These are phyloP conservation scores for Mesocricetus auratus DNA, from an alignment of 2,113 vertebrate species.

Conservation along the genomic window DNA sequence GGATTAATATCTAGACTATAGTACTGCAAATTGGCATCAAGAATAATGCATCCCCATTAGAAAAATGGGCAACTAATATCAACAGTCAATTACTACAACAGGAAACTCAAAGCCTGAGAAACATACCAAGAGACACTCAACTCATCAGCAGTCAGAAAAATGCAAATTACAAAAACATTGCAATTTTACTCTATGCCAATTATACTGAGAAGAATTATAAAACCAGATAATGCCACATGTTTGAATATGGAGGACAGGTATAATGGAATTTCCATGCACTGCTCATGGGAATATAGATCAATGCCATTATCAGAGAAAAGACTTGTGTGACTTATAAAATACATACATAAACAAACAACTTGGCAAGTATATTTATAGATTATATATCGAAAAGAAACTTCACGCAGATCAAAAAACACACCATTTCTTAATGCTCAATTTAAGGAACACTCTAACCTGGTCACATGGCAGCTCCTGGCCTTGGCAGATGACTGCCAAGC, in stretches of 20 bases:
- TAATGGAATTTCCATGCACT: not conserved
- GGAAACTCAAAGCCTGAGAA: constrained; percentile 58
- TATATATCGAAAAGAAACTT: not conserved
- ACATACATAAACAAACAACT: not conserved
- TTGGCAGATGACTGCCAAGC: not conserved
- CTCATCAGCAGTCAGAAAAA: constrained; percentile 66
- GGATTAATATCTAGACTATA: constrained; percentile 44
- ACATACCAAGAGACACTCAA: constrained; percentile 55
- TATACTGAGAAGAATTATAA: constrained; percentile 53
- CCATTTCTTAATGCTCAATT: not conserved
- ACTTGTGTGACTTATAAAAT: not conserved
- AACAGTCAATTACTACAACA: constrained; percentile 57
- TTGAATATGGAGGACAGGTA: not conserved
- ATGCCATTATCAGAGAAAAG: not conserved
- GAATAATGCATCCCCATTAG: constrained; percentile 62
- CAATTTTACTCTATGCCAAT: constrained; percentile 50
- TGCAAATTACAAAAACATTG: constrained; percentile 58
- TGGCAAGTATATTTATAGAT: not conserved
- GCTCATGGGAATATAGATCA: not conserved
- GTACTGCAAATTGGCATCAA: constrained; percentile 32
- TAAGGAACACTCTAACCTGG: not conserved
- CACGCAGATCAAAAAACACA: not conserved
- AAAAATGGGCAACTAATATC: constrained; percentile 48
- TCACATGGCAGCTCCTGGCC: not conserved
- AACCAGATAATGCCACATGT: not conserved